Conservation (phyloP, 1,140 invertebrate species). For the Olivierus martensii region DNA sequence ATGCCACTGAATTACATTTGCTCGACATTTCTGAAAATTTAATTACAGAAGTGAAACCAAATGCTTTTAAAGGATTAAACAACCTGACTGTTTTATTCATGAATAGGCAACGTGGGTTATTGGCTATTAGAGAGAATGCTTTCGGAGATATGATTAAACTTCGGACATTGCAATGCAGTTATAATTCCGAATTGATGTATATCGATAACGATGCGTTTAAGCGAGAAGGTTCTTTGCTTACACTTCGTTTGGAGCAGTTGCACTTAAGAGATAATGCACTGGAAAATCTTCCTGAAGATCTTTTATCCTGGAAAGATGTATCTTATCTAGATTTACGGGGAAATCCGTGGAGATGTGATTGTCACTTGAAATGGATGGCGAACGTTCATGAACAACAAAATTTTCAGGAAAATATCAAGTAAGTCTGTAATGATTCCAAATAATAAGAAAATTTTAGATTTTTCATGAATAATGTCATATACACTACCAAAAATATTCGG, state of each 20-base stretch:
- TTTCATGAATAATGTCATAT: too few species aligned
- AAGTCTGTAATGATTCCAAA: too few species aligned
- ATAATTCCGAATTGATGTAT: background rate
- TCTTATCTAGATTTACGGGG: constrained; percentile 10
- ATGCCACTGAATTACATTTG: background rate
- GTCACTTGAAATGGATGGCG: constrained; percentile 13
- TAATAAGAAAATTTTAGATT: too few species aligned
- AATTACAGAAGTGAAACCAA: background rate
- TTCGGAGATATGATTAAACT: background rate
- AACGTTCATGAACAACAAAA: constrained; percentile 38
- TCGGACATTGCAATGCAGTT: background rate
- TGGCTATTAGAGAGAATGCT: background rate
- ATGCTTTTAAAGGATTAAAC: background rate
- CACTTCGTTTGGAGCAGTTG: background rate
- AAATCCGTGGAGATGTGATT: constrained; percentile 19
- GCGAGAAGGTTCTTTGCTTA: background rate
- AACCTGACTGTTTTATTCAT: background rate
- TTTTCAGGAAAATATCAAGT: constrained; percentile 45
- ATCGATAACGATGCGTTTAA: background rate
- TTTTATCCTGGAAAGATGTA: constrained; percentile 9
- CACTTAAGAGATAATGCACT: constrained; percentile 14
- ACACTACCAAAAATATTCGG: too few species aligned
- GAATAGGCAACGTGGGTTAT: background rate
- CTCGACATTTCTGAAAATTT: background rate
- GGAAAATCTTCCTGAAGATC: background rate